Percentiles rank a stretch among this genome's conserved stretches.
Conservation (phyloP, 2,888 invertebrate genomes). For the Campaea margaritaria region DNA sequence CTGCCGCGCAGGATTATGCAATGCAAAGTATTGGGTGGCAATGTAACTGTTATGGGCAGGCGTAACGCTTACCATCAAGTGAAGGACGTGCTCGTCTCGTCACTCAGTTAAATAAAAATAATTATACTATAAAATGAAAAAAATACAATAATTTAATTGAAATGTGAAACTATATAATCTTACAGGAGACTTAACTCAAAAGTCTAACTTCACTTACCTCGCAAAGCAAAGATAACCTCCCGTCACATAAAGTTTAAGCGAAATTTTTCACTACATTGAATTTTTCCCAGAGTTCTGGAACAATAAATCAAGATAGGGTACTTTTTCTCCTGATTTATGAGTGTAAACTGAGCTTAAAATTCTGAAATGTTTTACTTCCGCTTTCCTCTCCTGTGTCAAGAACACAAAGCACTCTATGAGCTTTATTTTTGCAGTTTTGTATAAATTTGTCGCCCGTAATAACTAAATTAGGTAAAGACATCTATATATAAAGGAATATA, state of each 20-base stretch:
- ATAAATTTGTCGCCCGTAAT: constrained; percentile 35
- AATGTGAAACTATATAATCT: background rate
- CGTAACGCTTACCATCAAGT: too few species aligned
- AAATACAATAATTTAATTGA: too few species aligned
- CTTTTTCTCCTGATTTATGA: constrained; percentile 58
- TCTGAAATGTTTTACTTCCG: constrained; percentile 41
- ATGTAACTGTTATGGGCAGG: too few species aligned
- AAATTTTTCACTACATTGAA: constrained; percentile 50
- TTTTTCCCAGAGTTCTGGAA: constrained; percentile 48
- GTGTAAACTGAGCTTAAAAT: constrained; percentile 47
- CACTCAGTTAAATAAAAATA: too few species aligned
- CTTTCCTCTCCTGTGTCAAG: constrained; percentile 33
- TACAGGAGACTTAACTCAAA: background rate
- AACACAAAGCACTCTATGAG: constrained; percentile 42
- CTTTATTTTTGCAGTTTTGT: constrained; percentile 39
- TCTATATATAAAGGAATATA: too few species aligned
- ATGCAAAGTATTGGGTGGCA: too few species aligned
- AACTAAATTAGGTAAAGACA: too few species aligned
- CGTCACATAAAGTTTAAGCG: constrained; percentile 29
- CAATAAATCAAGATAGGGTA: constrained; percentile 56
- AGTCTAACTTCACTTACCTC: background rate
- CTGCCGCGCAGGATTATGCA: too few species aligned
- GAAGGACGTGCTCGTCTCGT: too few species aligned
- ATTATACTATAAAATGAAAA: too few species aligned
- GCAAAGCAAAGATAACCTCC: constrained; percentile 14